These are phyloP conservation scores for Dasyornis broadbenti DNA, from an alignment of 2,113 vertebrate genomes.

Conservation along the genomic window DNA sequence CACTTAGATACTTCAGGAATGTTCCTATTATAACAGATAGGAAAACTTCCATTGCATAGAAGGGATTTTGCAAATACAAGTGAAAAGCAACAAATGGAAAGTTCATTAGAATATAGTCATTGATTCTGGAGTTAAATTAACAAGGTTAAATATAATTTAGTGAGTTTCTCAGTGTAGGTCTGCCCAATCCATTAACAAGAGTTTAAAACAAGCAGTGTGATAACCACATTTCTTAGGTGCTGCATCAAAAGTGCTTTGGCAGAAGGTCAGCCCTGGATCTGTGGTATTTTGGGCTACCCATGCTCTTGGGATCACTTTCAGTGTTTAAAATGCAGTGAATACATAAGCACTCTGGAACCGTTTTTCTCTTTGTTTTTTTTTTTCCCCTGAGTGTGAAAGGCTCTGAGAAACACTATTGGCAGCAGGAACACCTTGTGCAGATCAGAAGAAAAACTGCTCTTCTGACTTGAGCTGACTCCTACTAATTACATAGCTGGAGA, in stretches of 20 bases:
- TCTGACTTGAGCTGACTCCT: neutral
- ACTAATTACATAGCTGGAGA: neutral
- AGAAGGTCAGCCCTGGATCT: constrained; percentile 10
- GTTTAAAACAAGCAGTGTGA: constrained; percentile 16
- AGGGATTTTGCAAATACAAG: constrained; percentile 1
- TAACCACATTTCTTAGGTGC: constrained; percentile 9
- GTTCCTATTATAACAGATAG: neutral
- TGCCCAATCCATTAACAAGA: neutral
- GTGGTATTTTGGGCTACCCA: neutral
- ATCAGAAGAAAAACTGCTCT: neutral
- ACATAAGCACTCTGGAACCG: neutral
- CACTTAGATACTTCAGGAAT: neutral
- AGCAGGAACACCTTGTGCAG: neutral
- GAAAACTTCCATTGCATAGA: neutral
- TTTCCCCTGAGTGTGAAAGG: neutral
- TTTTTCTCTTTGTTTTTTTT: neutral
- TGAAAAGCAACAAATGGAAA: neutral
- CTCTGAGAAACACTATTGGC: neutral
- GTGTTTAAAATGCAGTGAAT: constrained; percentile 7
- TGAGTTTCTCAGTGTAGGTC: neutral
- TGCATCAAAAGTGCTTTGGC: neutral
- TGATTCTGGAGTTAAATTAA: constrained; percentile 31
- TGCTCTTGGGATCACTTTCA: constrained; percentile 1
- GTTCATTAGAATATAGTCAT: constrained; percentile 2
- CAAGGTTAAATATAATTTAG: constrained; percentile 9